These are phyloP conservation scores for Podotricha telesiphe DNA, from an alignment of 2,888 invertebrate genomes.

Conservation along the genomic window DNA sequence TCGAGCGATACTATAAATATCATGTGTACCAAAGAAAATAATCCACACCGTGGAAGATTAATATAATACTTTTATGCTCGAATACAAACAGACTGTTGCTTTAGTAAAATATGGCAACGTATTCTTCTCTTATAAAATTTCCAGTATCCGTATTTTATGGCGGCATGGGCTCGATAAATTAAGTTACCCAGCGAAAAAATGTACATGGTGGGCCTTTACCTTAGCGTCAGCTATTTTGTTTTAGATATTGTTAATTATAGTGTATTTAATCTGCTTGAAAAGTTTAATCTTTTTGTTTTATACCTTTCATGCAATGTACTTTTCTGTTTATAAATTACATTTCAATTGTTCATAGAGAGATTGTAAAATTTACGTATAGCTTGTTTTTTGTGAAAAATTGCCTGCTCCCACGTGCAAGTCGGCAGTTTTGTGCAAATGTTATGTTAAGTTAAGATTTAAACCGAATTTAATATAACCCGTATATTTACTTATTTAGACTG, in stretches of 20 bases:
- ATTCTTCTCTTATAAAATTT: constrained; percentile 78
- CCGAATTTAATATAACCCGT: not conserved
- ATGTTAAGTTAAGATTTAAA: not conserved
- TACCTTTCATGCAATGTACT: no score
- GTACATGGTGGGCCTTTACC: constrained; percentile 73
- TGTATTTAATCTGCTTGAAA: not conserved
- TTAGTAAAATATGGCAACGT: constrained; percentile 80
- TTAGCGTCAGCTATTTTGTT: constrained; percentile 65
- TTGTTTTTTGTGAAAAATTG: no score
- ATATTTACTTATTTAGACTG: not conserved
- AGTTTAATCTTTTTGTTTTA: no score
- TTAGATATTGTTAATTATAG: not conserved
- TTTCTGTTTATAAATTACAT: no score
- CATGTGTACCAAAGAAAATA: constrained; percentile 65
- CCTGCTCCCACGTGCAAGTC: no score
- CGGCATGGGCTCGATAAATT: constrained; percentile 73
- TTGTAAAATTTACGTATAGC: no score
- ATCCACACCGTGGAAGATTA: constrained; percentile 71
- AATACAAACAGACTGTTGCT: constrained; percentile 67
- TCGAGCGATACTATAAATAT: constrained; percentile 65
- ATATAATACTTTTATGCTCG: constrained; percentile 75
- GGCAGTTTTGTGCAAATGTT: no score
- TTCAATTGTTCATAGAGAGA: no score
- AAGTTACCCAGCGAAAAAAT: constrained; percentile 73
- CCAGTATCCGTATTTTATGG: constrained; percentile 76